Evolutionary conservation across 2,797 vertebrate genomes (phyloP).

Genomic region (Ceryle rudis): DNA sequence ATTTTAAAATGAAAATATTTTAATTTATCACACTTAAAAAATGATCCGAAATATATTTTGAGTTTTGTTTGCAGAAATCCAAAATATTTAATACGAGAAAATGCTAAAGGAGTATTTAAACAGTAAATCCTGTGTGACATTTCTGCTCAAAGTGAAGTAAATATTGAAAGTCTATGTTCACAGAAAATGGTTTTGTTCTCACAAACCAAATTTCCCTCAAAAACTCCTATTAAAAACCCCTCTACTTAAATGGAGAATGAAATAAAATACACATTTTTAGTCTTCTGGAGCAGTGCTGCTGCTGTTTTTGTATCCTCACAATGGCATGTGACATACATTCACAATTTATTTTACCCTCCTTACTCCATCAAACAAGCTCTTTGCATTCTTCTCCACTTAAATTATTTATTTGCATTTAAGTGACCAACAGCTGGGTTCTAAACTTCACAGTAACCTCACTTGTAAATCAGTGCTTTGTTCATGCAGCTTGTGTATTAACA

Average conservation of each 20-base stretch:
- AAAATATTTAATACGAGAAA: not conserved
- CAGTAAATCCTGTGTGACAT: not conserved
- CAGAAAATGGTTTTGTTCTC: not conserved
- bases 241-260: not conserved
- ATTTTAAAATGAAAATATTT: not conserved
- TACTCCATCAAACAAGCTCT: not conserved
- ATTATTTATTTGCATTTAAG: not conserved
- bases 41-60: not conserved
- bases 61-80: not conserved
- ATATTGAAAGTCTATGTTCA: not conserved
- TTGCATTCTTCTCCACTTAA: not conserved
- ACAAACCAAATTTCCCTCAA: not conserved
- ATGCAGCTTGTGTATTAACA: not conserved
- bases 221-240: not conserved
- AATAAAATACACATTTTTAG: not conserved
- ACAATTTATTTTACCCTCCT: not conserved
- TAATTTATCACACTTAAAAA: not conserved
- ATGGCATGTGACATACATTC: not conserved
- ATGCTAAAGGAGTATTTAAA: not conserved
- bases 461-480: not conserved
- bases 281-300: not conserved
- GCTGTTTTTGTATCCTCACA: not conserved
- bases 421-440: not conserved
- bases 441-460: not conserved
- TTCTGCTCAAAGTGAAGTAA: not conserved